Base-by-base conservation (phyloP, 2,888 invertebrate species). In the Heliothis peltigera region DNA sequence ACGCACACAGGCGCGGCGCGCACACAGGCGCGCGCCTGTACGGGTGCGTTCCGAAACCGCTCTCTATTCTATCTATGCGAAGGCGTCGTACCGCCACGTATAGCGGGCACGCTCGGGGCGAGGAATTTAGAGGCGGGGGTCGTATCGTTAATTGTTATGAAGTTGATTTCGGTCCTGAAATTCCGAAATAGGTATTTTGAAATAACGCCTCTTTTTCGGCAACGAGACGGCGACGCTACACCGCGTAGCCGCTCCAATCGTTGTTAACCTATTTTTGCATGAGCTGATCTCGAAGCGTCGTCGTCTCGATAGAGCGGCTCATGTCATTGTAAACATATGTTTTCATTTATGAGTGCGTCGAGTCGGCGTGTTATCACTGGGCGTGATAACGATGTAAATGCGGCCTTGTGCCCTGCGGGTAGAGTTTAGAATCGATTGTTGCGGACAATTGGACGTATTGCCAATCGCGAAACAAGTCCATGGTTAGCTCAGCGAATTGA, bases 21-120 rank as follows among this genome's bases (percentile, higher is more conserved):
- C 91, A 88, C 91, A 89, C 89, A 83, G 75, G 61, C 81, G 78
- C 84, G 74, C 83, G 68, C 64, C 80, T 89, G 92, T 92, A 85
- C 91, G 90, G 90, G 93, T 94, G 94, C 94, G 94, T 94, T 95
- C 94, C 93, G 94, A 94, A 95, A 94, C 94, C 95, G 94, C 94
- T 94, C 95, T 95, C 95, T 95, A 95, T 94, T 95, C 94, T 95
- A 94, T 95, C 94, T 95, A 94, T 94, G 94, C 94, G 94, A 95
- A 94, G 94, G 94, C 94, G 94, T 93, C 94, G 93, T 92, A 92
- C 92, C 92, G 93, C 93, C 92, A 90, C 93, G 94, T 93, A 92
- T 91, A 93, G 92, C 94, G 93, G 94, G 91, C 93, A 92, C 94
- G 94, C 94, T 94, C 93, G 92, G 92, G 94, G 94, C 94, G 93